Evolutionary conservation across 2,888 invertebrate species (phyloP).

Genomic region (Agrochola lychnidis): DNA sequence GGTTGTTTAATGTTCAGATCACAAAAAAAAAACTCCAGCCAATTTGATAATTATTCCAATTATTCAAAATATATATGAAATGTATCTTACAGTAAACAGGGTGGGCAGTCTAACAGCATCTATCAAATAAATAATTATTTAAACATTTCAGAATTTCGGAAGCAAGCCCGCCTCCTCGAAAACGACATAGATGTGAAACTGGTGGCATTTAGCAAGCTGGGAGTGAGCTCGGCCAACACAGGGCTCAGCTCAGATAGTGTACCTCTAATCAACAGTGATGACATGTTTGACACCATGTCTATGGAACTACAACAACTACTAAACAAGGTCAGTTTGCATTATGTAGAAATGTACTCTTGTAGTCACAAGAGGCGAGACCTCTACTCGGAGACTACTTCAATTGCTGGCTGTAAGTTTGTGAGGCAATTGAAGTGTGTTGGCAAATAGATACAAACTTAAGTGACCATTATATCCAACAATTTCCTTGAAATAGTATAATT

Average conservation of each 20-base stretch:
- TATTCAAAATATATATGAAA: background rate
- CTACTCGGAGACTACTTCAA: background rate
- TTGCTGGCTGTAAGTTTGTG: background rate
- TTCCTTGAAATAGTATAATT: background rate
- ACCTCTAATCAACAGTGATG: slow-evolving; percentile 96
- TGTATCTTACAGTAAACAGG: background rate
- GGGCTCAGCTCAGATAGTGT: slow-evolving; percentile 93
- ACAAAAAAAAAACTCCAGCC: background rate
- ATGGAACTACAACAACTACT: slow-evolving; percentile 97
- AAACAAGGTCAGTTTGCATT: slow-evolving; percentile 91
- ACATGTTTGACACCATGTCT: slow-evolving; percentile 97
- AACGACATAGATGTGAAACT: slow-evolving; percentile 99
- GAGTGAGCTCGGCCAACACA: slow-evolving; percentile 92
- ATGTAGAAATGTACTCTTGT: background rate
- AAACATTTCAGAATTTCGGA: slow-evolving; percentile 93
- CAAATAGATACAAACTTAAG: background rate
- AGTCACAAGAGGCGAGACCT: background rate
- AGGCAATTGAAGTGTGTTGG: background rate
- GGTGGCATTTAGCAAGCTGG: slow-evolving; percentile 98
- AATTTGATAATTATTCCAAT: background rate
- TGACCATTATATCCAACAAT: background rate
- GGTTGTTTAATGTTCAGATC: slow-evolving; percentile 4
- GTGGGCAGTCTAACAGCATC: background rate
- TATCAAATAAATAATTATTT: background rate
- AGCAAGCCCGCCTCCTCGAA: slow-evolving; percentile 97